Evolutionary conservation across 2,113 vertebrate species (phyloP).

Genomic region (Amphiprion percula): DNA sequence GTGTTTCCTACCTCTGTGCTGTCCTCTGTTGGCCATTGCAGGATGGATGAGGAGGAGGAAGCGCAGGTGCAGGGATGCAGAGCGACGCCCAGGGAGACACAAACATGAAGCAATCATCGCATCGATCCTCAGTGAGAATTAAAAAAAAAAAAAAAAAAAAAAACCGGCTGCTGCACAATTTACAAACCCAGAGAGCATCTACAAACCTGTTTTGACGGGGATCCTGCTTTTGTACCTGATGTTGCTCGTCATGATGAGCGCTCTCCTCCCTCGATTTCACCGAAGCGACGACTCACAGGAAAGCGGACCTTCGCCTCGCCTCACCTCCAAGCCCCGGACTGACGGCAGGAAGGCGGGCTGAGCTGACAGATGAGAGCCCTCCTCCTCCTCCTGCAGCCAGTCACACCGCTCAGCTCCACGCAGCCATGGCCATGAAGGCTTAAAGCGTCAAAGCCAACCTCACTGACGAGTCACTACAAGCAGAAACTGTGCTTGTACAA

Average conservation of each 20-base stretch:
- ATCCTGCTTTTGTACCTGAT: constrained; percentile 94
- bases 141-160: background rate
- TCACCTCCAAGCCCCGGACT: constrained; percentile 55
- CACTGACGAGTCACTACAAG: background rate
- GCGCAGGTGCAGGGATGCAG: constrained; percentile 82
- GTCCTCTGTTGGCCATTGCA: constrained; percentile 78
- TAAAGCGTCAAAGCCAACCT: background rate
- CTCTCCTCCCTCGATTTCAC: constrained; percentile 51
- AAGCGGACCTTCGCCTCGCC: constrained; percentile 51
- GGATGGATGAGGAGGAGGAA: constrained; percentile 62
- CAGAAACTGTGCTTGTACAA: no score
- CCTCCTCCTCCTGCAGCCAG: constrained; percentile 50
- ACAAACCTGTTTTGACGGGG: constrained; percentile 91
- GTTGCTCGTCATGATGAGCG: constrained; percentile 89
- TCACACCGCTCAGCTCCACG: constrained; percentile 1
- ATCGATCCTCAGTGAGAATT: background rate
- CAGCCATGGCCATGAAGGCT: constrained; percentile 1
- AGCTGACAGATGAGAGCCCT: constrained; percentile 48
- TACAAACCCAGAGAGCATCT: background rate
- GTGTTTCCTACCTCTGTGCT: constrained; percentile 77
- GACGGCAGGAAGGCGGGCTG: constrained; percentile 54
- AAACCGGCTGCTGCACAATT: background rate
- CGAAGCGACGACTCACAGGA: constrained; percentile 57
- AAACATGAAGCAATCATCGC: constrained; percentile 55
- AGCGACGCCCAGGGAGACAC: constrained; percentile 73